These are phyloP conservation scores for Mionectes macconnelli DNA, from an alignment of 2,113 vertebrate genomes.

Conservation along the genomic window DNA sequence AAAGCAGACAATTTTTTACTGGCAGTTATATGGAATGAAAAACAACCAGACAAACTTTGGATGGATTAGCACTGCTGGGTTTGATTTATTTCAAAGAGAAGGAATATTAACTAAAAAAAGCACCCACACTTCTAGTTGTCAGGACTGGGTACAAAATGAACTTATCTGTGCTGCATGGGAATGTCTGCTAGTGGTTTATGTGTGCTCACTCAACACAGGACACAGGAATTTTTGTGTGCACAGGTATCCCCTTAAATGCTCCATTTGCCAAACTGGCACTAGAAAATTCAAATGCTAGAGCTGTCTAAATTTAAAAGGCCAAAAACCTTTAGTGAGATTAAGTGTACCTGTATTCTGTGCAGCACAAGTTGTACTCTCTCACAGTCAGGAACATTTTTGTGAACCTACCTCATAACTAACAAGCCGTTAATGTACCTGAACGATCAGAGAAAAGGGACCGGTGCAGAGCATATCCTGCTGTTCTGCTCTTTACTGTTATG, in stretches of 20 bases:
- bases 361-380: fast-evolving
- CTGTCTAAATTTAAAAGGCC: background rate
- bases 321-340: background rate
- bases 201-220: background rate
- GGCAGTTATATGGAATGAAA: background rate
- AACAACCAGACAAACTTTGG: background rate
- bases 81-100: background rate
- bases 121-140: background rate
- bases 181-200: background rate
- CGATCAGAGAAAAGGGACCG: fast-evolving
- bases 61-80: background rate
- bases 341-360: fast-evolving
- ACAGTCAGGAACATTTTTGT: background rate
- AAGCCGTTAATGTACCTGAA: background rate
- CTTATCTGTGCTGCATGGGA: background rate
- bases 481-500: fast-evolving
- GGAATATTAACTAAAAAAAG: background rate
- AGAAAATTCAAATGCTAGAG: background rate
- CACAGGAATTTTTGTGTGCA: background rate
- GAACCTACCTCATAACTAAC: background rate
- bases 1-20: background rate
- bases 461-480: fast-evolving
- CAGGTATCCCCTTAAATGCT: background rate
- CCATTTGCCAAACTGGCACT: background rate
- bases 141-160: background rate